Conservation (phyloP, 1,140 invertebrate species). For the Magallana gigas region DNA sequence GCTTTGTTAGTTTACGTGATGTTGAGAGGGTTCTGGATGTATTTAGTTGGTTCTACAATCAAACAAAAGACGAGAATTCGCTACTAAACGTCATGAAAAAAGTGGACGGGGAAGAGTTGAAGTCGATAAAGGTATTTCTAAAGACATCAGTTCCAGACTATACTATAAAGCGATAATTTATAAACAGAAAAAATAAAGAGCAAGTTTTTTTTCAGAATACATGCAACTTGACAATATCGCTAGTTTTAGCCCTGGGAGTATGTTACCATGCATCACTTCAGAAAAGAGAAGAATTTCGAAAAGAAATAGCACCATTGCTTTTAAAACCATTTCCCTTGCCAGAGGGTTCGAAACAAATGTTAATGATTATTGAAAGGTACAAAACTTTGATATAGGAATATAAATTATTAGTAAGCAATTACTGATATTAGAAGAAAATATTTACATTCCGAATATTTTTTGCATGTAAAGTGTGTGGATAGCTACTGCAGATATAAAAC, state of each 20-base stretch:
- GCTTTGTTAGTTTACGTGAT: slow-evolving; percentile 77
- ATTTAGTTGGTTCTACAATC: slow-evolving; percentile 69
- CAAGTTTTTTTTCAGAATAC: too few species aligned
- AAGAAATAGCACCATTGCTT: not conserved
- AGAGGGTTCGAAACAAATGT: not conserved
- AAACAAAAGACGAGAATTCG: slow-evolving; percentile 41
- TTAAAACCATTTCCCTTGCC: not conserved
- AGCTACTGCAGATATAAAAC: too few species aligned
- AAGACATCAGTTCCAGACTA: too few species aligned
- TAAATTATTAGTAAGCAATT: too few species aligned
- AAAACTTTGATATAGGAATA: not conserved
- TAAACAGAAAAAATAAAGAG: too few species aligned
- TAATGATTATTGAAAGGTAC: slow-evolving; percentile 1
- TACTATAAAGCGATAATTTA: too few species aligned
- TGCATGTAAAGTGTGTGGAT: too few species aligned
- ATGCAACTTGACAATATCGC: too few species aligned
- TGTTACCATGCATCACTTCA: slow-evolving; percentile 73
- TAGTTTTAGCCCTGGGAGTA: slow-evolving; percentile 67
- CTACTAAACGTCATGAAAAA: slow-evolving; percentile 54
- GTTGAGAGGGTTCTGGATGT: slow-evolving; percentile 72
- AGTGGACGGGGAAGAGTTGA: slow-evolving; percentile 21
- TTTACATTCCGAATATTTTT: too few species aligned
- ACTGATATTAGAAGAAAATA: too few species aligned
- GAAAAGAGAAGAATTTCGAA: slow-evolving; percentile 64
- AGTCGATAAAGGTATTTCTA: not conserved